Evolutionary conservation across 2,797 vertebrate genomes (phyloP).

Genomic region (Notamacropus eugenii): DNA sequence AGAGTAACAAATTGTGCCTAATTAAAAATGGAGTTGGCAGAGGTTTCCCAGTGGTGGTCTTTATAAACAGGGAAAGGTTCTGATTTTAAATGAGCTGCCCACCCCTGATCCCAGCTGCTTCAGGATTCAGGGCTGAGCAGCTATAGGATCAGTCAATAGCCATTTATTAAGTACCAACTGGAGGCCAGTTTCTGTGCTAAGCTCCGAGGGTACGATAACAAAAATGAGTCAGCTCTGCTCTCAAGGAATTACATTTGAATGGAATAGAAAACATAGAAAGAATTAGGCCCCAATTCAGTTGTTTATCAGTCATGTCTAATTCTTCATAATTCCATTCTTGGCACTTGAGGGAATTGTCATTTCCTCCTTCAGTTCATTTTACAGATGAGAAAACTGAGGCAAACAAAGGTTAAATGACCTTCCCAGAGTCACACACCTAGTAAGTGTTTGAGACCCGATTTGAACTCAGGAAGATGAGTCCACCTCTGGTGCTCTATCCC

Average conservation of each 20-base stretch:
- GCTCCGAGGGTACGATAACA: background rate
- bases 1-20: constrained; percentile 70
- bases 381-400: background rate
- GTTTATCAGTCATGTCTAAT: background rate
- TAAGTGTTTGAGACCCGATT: background rate
- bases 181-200: background rate
- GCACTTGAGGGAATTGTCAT: background rate
- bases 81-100: constrained; percentile 75
- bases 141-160: constrained; percentile 37
- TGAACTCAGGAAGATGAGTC: background rate
- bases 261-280: background rate
- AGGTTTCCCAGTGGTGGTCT: constrained; percentile 71
- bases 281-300: background rate
- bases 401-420: background rate
- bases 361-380: background rate
- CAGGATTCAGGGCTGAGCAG: constrained; percentile 44
- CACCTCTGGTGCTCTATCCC: background rate
- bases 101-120: constrained; percentile 37
- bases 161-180: background rate
- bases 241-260: background rate
- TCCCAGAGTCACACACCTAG: no score
- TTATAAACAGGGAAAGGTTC: constrained; percentile 74
- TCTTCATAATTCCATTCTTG: background rate
- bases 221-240: background rate
- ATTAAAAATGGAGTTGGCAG: constrained; percentile 69